phyloP scores from a whole-genome alignment of 2,797 vertebrate species.

The Anguilla anguilla region DNA sequence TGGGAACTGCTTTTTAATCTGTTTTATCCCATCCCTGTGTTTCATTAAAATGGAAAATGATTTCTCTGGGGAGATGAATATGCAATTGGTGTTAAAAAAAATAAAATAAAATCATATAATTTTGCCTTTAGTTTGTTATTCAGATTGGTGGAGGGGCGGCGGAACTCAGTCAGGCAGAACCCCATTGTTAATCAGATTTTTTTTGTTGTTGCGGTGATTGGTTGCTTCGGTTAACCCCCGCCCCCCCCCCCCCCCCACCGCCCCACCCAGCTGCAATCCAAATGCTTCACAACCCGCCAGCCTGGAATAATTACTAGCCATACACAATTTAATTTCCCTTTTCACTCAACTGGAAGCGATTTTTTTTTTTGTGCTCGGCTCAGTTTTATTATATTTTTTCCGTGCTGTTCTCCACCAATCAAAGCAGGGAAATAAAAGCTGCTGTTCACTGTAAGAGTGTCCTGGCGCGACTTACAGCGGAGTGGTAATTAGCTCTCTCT shows the following conservation, averaged over 20 bases:
- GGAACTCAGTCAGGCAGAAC: not conserved
- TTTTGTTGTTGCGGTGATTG: too few species aligned
- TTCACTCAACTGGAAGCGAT: not conserved
- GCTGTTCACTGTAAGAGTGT: not conserved
- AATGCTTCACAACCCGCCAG: not conserved
- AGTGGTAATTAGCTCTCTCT: not conserved
- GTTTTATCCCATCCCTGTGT: not conserved
- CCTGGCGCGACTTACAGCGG: not conserved
- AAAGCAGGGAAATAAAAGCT: not conserved
- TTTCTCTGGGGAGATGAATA: not conserved
- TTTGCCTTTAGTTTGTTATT: not conserved
- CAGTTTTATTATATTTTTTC: not conserved
- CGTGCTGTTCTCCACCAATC: not conserved
- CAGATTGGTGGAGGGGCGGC: not conserved
- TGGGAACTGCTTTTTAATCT: not conserved
- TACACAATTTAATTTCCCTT: not conserved
- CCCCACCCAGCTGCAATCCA: not conserved
- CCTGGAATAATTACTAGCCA: not conserved
- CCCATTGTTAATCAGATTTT: too few species aligned
- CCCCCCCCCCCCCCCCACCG: not conserved
- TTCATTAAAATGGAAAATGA: not conserved
- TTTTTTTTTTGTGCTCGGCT: not conserved
- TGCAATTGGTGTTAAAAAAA: not conserved
- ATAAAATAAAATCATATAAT: not conserved
- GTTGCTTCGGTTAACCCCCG: not conserved